Evolutionary conservation across 1,140 invertebrate genomes (phyloP).

Genomic region (Callitettix versicolor): DNA sequence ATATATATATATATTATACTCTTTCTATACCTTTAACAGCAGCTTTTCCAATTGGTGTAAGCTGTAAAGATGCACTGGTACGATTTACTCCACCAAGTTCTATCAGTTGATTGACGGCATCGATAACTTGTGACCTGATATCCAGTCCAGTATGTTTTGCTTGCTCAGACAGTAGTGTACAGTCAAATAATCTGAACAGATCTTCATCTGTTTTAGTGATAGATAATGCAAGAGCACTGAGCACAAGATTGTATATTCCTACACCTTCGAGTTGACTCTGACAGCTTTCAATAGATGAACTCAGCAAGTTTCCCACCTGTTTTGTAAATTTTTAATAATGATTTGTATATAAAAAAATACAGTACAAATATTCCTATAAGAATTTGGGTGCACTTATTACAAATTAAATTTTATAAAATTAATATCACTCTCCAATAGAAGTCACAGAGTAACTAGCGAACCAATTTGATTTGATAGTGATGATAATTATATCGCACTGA

Average conservation of each 20-base stretch:
- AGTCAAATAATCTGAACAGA: constrained; percentile 41
- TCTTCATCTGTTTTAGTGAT: constrained; percentile 42
- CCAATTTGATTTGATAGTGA: no score
- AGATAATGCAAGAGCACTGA: constrained; percentile 55
- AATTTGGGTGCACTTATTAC: no score
- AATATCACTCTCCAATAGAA: no score
- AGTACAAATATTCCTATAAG: no score
- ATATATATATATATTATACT: no score
- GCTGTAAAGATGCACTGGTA: constrained; percentile 13
- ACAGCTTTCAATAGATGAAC: constrained; percentile 56
- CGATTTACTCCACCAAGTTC: constrained; percentile 43
- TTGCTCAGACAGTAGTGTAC: constrained; percentile 53
- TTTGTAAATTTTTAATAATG: no score
- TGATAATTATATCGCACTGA: no score
- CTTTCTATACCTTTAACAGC: constrained; percentile 81
- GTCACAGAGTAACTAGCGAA: no score
- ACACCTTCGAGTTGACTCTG: constrained; percentile 48
- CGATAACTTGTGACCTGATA: constrained; percentile 34
- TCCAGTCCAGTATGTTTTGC: constrained; percentile 25
- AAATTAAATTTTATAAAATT: no score
- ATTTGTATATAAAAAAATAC: no score
- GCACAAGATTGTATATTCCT: constrained; percentile 45
- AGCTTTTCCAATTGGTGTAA: constrained; percentile 60
- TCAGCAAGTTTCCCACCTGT: constrained; percentile 44
- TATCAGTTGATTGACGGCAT: constrained; percentile 44